phyloP scores from a whole-genome alignment of 2,888 invertebrate genomes.

The Thyatira batis region DNA sequence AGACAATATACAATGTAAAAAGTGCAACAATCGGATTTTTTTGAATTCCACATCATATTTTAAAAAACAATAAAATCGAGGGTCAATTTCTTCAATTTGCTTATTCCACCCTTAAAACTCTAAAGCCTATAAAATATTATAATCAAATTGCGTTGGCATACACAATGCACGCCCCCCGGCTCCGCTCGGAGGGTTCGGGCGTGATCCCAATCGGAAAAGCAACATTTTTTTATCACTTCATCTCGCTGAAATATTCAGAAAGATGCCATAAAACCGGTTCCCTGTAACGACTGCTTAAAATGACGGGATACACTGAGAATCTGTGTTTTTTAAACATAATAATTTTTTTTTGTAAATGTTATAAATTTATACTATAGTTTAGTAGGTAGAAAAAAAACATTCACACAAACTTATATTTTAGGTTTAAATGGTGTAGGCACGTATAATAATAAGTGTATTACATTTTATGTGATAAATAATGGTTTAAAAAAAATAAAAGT shows the following conservation, averaged over 20 bases:
- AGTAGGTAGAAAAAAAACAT: too few relatives aligned
- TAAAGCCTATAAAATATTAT: not conserved
- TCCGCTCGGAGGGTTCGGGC: not conserved
- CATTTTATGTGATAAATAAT: too few relatives aligned
- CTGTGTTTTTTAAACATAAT: not conserved
- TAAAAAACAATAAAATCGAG: too few relatives aligned
- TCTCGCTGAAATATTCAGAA: slow-evolving; percentile 39
- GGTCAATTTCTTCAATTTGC: not conserved
- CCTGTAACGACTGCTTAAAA: slow-evolving; percentile 24
- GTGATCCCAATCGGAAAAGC: slow-evolving; percentile 25
- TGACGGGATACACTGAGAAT: slow-evolving; percentile 16
- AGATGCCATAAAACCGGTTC: slow-evolving; percentile 29
- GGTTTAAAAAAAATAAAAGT: too few relatives aligned
- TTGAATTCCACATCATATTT: too few relatives aligned
- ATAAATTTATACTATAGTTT: too few relatives aligned
- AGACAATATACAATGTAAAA: too few relatives aligned
- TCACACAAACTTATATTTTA: too few relatives aligned
- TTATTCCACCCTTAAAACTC: not conserved
- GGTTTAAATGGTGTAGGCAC: too few relatives aligned
- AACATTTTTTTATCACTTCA: slow-evolving; percentile 47
- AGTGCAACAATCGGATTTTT: too few relatives aligned
- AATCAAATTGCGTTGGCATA: slow-evolving; percentile 1
- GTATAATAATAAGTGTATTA: too few relatives aligned
- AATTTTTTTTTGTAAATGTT: not conserved
- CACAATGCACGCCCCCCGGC: not conserved